Evolutionary conservation across 35 echinoderm and acorn worm genomes (phyloP).

Genomic region (Apostichopus japonicus): DNA sequence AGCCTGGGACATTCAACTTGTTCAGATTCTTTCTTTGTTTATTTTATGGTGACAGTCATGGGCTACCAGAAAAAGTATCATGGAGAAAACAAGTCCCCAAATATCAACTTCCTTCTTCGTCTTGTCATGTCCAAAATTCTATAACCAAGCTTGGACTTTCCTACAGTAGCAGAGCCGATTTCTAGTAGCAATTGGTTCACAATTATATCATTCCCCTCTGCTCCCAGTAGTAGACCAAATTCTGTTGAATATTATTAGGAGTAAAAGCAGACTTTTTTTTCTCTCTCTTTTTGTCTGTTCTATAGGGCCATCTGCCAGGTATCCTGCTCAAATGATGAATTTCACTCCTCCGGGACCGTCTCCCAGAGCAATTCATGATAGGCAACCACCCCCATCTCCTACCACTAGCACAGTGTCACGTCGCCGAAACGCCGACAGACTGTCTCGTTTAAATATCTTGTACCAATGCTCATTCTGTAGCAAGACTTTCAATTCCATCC

Average conservation of each 20-base stretch:
- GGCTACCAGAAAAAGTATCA: not conserved
- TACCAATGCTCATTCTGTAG: slow-evolving; percentile 4
- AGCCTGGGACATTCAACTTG: too few relatives aligned
- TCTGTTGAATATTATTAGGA: too few relatives aligned
- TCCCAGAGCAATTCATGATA: not conserved
- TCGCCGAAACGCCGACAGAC: not conserved
- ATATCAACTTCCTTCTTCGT: not conserved
- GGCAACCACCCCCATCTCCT: not conserved
- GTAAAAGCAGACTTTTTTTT: not conserved
- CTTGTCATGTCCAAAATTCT: not conserved
- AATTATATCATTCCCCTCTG: too few relatives aligned
- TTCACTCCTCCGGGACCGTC: not conserved
- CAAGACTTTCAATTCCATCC: not conserved
- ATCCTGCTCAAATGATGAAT: not conserved
- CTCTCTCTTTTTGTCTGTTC: slow-evolving; percentile 9
- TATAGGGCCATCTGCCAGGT: not conserved
- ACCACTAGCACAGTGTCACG: not conserved
- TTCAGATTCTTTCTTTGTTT: too few relatives aligned
- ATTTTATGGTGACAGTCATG: too few relatives aligned
- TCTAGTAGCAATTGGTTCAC: too few relatives aligned
- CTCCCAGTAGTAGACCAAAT: too few relatives aligned
- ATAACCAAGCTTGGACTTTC: not conserved
- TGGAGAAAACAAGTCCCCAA: not conserved
- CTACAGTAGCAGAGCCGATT: too few relatives aligned
- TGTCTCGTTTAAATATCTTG: not conserved